Base-by-base conservation (phyloP, 2,113 vertebrate genomes). In the Nannobrachium achirus region DNA sequence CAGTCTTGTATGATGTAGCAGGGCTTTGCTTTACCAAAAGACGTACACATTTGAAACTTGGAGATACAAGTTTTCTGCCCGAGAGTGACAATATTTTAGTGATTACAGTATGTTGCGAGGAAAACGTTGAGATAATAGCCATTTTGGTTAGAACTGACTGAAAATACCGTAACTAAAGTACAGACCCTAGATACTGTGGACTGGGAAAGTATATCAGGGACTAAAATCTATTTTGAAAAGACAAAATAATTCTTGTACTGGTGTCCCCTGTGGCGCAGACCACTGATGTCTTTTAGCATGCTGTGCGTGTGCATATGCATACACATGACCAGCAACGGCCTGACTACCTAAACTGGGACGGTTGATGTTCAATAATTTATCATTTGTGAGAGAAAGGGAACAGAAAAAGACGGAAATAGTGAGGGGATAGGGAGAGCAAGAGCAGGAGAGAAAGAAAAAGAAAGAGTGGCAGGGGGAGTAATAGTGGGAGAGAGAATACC, bases 331-430 rank as follows among this genome's bases (percentile, higher is more conserved):
- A 67, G 41, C 19, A 62, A 40, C 11, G 16, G 13, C 66, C 13
- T 68, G 19, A 48, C 62, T 25, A 55, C 60, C n/a, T 56, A 73
- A 80, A 78, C 68, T 50, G 46, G 52, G 62, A 25, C 51, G 52
- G 48, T 48, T 57, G 25, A 33, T 48, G 8, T 72, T 86, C 9
- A 82, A 84, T 84, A 68, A 84, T 84, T 80, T 51, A 84, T 79
- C 2, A 56, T 9, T 46, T 39, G 33, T 63, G 48, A 58, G 48
- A 39, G 16, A 44, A 66, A 66, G 14, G 61, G 51, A 59, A 49
- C 11, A 49, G 20, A 49, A 42, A 51, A n/a, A 48, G 6, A 57
- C 1, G 7, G 20, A 44, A 60, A 19, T 69, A 38, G 48, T 33
- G 25, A 51, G 33, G 14, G 15, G 16, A 38, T 4, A 7, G 8